These are phyloP conservation scores for Smittia aterrima DNA, from an alignment of 2,888 invertebrate species.

Conservation along the genomic window DNA sequence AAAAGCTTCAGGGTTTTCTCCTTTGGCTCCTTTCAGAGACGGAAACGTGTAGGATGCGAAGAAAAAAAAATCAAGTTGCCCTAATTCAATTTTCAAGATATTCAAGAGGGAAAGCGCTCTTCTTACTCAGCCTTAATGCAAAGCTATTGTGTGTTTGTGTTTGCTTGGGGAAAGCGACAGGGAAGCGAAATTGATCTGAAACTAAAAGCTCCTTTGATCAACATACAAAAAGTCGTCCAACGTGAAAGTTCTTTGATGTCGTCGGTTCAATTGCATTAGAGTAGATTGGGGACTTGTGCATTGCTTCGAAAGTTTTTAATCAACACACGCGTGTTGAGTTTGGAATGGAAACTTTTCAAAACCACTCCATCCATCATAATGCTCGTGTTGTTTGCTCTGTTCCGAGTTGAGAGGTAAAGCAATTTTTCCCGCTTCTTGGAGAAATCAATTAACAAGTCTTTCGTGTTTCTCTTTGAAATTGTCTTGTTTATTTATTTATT, in stretches of 20 bases:
- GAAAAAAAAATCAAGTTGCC: neutral
- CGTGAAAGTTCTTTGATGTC: too few species aligned
- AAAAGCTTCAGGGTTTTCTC: neutral
- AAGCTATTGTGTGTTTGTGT: neutral
- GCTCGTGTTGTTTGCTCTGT: neutral
- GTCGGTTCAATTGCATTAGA: too few species aligned
- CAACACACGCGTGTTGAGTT: too few species aligned
- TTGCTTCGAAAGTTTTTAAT: too few species aligned
- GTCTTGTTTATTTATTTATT: conserved; percentile 31
- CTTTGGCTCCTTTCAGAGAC: neutral
- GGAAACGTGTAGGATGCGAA: neutral
- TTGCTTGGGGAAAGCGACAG: neutral
- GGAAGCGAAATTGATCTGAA: too few species aligned
- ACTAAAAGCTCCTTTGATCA: too few species aligned
- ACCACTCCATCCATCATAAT: neutral
- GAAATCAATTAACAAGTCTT: conserved; percentile 31
- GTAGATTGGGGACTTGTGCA: too few species aligned
- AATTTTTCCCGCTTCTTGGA: conserved; percentile 1
- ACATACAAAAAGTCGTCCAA: too few species aligned
- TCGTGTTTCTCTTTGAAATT: conserved; percentile 13
- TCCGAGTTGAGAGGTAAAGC: neutral
- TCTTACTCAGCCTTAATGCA: neutral
- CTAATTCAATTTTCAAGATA: neutral
- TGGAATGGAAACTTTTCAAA: too few species aligned
- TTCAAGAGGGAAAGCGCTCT: neutral